Base-by-base conservation (phyloP, 2,888 invertebrate species). In the Stomorhina lunata region DNA sequence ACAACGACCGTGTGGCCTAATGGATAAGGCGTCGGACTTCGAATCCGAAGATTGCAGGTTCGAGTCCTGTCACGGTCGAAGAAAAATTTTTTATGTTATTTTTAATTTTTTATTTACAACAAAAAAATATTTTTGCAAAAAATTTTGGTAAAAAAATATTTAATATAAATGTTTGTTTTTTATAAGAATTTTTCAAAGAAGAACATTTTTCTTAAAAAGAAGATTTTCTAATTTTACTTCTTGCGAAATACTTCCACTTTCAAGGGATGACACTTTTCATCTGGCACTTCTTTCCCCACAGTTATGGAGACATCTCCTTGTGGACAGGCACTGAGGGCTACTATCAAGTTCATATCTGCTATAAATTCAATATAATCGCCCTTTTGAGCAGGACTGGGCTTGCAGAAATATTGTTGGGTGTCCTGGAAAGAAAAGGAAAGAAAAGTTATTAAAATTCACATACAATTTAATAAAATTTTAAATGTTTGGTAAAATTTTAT, bases 281-380 rank as follows among this genome's bases (percentile, higher is more conserved):
- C 92, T 2, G 92, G 92, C 6, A 92, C 90, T 22, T 85, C 85
- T 40, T 89, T 83, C 0, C 92, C 92, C 4, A 92, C 91, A 2
- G 90, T 85, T 34, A 91, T 87, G 0, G 92, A 92, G 2, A 92
- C 92, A 86, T 92, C 92, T 1, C 92, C 92, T 45, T 92, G 92
- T 1, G 92, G 92, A 80, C 92, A 92, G 7, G 91, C 88, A 61
- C 92, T 90, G 2, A 92, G 84, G 20, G 91, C 92, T 12, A 92
- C 91, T 75, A 92, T 85, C 17, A 92, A 85, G 88, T 92, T 91
- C 89, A 92, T 92, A 69, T 92, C 92, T 15, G 92, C 92, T 59
- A 92, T 90, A 80, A 92, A 92, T 86, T 92, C 92, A 81, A 92
- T 91, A 75, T 89, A 92, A 79, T 92, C 92, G 7, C 92, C 92